Evolutionary conservation across 1,140 invertebrate genomes (phyloP).

Genomic region (Mycetomoellerius zeteki): DNA sequence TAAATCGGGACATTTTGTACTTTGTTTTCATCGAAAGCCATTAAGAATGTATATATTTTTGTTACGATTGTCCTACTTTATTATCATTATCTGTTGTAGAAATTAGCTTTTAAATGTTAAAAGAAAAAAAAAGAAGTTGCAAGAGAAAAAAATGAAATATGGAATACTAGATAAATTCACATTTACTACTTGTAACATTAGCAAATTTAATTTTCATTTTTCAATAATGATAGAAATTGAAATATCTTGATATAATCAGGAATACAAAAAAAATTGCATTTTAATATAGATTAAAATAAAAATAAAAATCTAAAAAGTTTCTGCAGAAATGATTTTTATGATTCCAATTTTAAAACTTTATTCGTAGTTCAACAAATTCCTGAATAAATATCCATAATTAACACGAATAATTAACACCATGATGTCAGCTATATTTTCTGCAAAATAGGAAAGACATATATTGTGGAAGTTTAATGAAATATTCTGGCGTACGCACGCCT

Average conservation of each 20-base stretch:
- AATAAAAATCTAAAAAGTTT: neutral
- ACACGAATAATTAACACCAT: neutral
- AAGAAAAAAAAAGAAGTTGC: neutral
- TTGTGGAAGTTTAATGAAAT: constrained; percentile 23
- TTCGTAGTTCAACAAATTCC: neutral
- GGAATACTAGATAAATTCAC: neutral
- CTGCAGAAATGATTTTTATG: neutral
- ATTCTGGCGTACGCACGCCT: neutral
- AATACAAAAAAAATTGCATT: too few relatives aligned
- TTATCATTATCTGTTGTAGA: too few relatives aligned
- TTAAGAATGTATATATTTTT: too few relatives aligned
- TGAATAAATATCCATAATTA: neutral
- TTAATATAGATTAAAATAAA: too few relatives aligned
- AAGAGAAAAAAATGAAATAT: too few relatives aligned
- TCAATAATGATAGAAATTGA: neutral
- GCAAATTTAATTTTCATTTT: neutral
- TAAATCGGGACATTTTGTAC: neutral
- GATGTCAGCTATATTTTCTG: neutral
- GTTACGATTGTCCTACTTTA: too few relatives aligned
- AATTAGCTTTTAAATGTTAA: neutral
- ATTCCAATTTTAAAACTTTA: neutral
- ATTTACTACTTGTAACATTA: neutral
- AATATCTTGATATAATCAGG: too few relatives aligned
- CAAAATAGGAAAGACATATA: neutral
- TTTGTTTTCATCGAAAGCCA: too few relatives aligned